A percentile compares a stretch with the other conserved stretches of the same genome.
Conservation (phyloP, 2,113 vertebrate genomes). For the Tapirus terrestris region DNA sequence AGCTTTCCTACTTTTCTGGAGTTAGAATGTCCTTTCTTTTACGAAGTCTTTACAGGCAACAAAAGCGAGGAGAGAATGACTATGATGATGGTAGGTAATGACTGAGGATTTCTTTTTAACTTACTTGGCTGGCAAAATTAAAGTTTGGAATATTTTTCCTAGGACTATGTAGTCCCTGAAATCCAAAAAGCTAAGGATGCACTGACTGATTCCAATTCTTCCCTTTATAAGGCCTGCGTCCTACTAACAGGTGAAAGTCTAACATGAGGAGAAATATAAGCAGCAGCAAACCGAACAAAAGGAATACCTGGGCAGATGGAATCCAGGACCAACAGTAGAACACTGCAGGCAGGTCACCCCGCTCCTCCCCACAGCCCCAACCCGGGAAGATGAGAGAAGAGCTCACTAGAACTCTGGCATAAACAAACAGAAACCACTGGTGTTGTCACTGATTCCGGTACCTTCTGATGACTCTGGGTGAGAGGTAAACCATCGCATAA, state of each 20-base stretch:
- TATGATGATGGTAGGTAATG: neutral
- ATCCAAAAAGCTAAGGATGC: neutral
- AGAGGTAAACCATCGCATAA: neutral
- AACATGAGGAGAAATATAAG: neutral
- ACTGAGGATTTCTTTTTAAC: neutral
- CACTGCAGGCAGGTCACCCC: neutral
- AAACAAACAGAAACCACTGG: neutral
- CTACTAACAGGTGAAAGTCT: neutral
- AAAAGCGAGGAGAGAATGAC: neutral
- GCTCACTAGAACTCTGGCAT: neutral
- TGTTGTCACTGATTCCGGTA: rapidly evolving
- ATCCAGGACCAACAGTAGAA: too few species aligned
- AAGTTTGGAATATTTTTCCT: neutral
- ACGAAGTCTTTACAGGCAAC: neutral
- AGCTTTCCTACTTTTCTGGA: neutral
- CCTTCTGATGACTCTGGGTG: neutral
- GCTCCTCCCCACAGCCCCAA: neutral
- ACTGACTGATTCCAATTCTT: neutral
- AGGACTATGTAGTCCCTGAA: neutral
- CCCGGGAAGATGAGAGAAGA: neutral
- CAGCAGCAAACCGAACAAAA: neutral
- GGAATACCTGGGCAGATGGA: neutral
- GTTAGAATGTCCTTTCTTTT: neutral
- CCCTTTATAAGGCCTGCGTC: neutral
- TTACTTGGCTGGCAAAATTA: neutral